These are phyloP conservation scores for Tarsius wallacei DNA, from an alignment of 2,797 vertebrate genomes.

Conservation along the genomic window DNA sequence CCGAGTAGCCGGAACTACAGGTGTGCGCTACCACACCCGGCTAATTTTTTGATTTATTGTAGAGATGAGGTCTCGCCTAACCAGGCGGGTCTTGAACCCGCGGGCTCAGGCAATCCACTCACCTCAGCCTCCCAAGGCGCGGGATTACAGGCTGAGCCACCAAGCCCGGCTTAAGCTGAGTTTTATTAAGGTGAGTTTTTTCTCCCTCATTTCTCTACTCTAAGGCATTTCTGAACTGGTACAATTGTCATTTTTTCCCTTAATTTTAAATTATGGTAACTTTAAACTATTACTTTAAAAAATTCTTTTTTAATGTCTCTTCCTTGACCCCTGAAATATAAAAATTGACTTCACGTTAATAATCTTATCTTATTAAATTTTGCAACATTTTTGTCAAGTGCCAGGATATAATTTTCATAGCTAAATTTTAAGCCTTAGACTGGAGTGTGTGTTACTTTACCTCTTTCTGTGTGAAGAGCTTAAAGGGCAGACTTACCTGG, in stretches of 20 bases:
- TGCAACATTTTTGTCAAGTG: constrained; percentile 54
- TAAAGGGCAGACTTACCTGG: constrained; percentile 62
- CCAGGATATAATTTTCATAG: constrained; percentile 63
- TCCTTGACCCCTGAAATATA: constrained; percentile 54
- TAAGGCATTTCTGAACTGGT: constrained; percentile 54
- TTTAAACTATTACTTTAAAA: constrained; percentile 64
- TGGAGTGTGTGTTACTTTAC: constrained; percentile 50
- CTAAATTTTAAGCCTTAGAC: constrained; percentile 62
- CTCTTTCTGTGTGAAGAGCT: constrained; percentile 3
- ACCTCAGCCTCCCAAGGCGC: too few species aligned
- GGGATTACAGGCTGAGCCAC: too few species aligned
- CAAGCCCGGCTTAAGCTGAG: too few species aligned
- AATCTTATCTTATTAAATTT: constrained; percentile 72
- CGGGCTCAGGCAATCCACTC: too few species aligned
- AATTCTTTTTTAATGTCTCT: not conserved
- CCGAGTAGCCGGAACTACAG: too few species aligned
- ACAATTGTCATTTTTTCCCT: constrained; percentile 18
- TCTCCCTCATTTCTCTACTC: not conserved
- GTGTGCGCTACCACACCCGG: too few species aligned
- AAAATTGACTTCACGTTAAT: constrained; percentile 65
- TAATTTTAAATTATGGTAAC: constrained; percentile 55
- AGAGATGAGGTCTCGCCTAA: too few species aligned
- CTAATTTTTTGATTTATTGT: too few species aligned
- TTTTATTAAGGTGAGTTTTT: constrained; percentile 60
- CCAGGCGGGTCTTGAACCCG: too few species aligned